Percentiles rank a stretch among this genome's conserved stretches.
These are phyloP conservation scores for Rhinoderma darwinii DNA, from an alignment of 2,113 vertebrate genomes.

Conservation along the genomic window DNA sequence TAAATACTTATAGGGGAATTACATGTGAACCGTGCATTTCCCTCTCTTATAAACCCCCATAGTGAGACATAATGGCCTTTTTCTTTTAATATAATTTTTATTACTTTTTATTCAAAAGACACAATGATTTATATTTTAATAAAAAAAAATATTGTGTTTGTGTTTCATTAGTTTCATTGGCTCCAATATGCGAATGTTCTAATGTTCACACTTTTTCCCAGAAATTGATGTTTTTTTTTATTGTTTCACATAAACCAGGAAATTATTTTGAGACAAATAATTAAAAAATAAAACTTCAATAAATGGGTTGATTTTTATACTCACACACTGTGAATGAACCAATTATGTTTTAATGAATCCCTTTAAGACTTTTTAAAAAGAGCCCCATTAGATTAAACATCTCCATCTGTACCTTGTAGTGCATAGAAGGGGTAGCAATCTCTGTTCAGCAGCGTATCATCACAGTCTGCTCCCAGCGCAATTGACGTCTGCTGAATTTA, in stretches of 20 bases:
- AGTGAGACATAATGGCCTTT: not conserved
- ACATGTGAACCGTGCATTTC: not conserved
- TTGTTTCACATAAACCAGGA: not conserved
- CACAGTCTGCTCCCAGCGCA: slow-evolving; percentile 3
- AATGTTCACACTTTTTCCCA: not conserved
- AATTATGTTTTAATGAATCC: slow-evolving; percentile 39
- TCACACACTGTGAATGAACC: not conserved
- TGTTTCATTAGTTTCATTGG: not conserved
- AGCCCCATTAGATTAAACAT: not conserved
- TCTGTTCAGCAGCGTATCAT: slow-evolving; percentile 25
- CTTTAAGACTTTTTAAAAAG: slow-evolving; percentile 25
- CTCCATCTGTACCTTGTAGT: slow-evolving; percentile 38
- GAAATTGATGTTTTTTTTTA: not conserved
- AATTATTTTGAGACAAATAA: not conserved
- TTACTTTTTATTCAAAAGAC: too few species aligned
- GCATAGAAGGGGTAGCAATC: not conserved
- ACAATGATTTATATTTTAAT: not conserved
- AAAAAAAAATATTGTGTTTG: not conserved
- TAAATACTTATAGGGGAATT: not conserved
- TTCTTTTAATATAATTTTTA: not conserved
- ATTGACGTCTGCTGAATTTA: not conserved
- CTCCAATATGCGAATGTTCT: not conserved
- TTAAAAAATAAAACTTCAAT: not conserved
- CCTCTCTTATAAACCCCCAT: too few species aligned
- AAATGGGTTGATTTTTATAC: not conserved